Evolutionary conservation across 2,113 vertebrate genomes (phyloP), one percentile per base, ranked within the genome.

Genomic region (Paramisgurnus dabryanus): DNA sequence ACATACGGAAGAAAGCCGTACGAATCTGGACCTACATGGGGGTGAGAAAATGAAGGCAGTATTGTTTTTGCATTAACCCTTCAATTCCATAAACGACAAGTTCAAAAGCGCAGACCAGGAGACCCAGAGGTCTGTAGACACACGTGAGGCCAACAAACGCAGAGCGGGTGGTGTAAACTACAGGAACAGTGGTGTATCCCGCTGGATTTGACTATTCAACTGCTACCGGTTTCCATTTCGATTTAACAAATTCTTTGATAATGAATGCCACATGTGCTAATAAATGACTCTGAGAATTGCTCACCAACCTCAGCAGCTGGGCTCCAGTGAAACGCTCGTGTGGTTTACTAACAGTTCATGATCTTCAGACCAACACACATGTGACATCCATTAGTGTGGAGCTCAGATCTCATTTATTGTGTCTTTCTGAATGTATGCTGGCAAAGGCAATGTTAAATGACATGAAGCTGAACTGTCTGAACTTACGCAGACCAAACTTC

Each of bases 301-400:
- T 80, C 75, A 81, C 74, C 83, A 76, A 49, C 75, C 69, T 53
- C 47, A 82, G 85, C 86, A 85, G 85, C 85, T 86, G 83, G 80
- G 47, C 55, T 83, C 73, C 85, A 83, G 83, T 87, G 85, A 81
- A 82, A 83, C 78, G 86, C 79, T 87, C 67, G 74, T 82, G 83
- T 71, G 86, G 80, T 87, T 87, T 86, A 87, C 86, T 82, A 86
- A 83, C 81, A 86, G 79, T 86, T 86, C 83, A 85, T 77, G 74
- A 82, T 86, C 86, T 79, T 86, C 75, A 81, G 84, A 70, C 41
- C 69, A 82, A 86, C 79, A 78, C 81, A 87, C 85, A 85, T 87
- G 82, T 86, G 83, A 85, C 83, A 83, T 83, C 78, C 71, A 83
- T 86, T 87, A 87, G 60, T 76, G 70, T n/a, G 69, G 76, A 82